Evolutionary conservation across 2,888 invertebrate genomes (phyloP).

Genomic region (Epicampocera succincta): DNA sequence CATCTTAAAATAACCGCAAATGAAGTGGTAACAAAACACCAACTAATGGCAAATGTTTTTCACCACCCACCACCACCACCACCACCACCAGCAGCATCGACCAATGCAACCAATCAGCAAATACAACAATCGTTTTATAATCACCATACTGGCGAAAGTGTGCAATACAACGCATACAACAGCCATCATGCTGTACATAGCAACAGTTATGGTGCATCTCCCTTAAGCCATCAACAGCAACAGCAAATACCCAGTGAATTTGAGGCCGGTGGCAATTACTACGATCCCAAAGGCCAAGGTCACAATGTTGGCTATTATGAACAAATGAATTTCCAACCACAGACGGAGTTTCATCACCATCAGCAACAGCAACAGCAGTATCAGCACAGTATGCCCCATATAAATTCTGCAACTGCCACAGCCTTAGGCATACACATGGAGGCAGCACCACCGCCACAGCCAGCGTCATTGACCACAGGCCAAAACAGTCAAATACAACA

Average conservation of each 20-base stretch:
- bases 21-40: conserved; percentile 73
- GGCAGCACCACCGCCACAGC: conserved; percentile 82
- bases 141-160: conserved; percentile 72
- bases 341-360: conserved; percentile 61
- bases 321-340: conserved; percentile 72
- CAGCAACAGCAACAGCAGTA: conserved; percentile 69
- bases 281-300: conserved; percentile 77
- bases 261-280: conserved; percentile 78
- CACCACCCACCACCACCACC: conserved; percentile 75
- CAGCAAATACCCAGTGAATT: conserved; percentile 73
- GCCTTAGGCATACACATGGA: conserved; percentile 79
- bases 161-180: conserved; percentile 74
- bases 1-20: conserved; percentile 70
- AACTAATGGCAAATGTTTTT: conserved; percentile 72
- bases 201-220: conserved; percentile 73
- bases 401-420: conserved; percentile 72
- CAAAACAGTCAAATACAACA: conserved; percentile 82
- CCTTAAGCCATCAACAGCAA: conserved; percentile 74
- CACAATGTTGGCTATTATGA: conserved; percentile 77
- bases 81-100: conserved; percentile 68
- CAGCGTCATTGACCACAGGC: conserved; percentile 81
- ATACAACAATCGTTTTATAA: conserved; percentile 76
- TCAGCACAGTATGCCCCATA: conserved; percentile 63
- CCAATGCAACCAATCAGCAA: conserved; percentile 72
- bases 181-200: conserved; percentile 74